Percentiles rank a stretch among this genome's conserved stretches.
Evolutionary conservation across 1,140 invertebrate genomes (phyloP).

Genomic region (Neodiprion virginianus): DNA sequence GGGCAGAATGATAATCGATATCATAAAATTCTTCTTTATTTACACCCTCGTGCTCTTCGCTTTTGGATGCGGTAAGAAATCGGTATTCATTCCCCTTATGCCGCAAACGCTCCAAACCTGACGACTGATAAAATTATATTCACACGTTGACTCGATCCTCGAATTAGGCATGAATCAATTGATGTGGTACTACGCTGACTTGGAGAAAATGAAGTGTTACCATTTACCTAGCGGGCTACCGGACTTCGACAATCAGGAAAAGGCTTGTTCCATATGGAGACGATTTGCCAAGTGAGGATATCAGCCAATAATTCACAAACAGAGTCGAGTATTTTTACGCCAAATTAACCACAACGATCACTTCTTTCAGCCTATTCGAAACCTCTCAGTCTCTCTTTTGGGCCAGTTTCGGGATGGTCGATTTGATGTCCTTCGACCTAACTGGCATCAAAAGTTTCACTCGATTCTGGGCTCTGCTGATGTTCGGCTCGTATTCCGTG

Average conservation of each 20-base stretch:
- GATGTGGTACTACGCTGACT: slow-evolving; percentile 94
- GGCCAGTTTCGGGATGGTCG: slow-evolving; percentile 92
- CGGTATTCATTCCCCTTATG: not conserved
- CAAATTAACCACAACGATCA: slow-evolving; percentile 10
- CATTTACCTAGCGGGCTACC: slow-evolving; percentile 71
- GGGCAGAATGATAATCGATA: slow-evolving; percentile 92
- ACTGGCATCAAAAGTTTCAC: slow-evolving; percentile 88
- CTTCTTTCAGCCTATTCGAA: slow-evolving; percentile 82
- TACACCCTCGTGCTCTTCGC: slow-evolving; percentile 89
- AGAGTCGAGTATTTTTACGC: too few relatives aligned
- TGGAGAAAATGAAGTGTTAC: slow-evolving; percentile 86
- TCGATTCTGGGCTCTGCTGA: slow-evolving; percentile 84
- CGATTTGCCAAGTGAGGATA: slow-evolving; percentile 80
- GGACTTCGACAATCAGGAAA: slow-evolving; percentile 80
- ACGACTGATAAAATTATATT: not conserved
- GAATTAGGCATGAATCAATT: slow-evolving; percentile 85
- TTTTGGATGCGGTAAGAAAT: slow-evolving; percentile 80
- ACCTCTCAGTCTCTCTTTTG: slow-evolving; percentile 94
- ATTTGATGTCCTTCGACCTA: slow-evolving; percentile 84
- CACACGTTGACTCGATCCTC: slow-evolving; percentile 23
- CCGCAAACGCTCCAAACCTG: slow-evolving; percentile 17
- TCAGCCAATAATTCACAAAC: slow-evolving; percentile 4
- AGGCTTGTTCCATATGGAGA: slow-evolving; percentile 85
- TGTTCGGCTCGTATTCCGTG: slow-evolving; percentile 89
- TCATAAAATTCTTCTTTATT: slow-evolving; percentile 93